Evolutionary conservation across 2,888 invertebrate species (phyloP), one percentile per base, ranked within the genome.

Genomic region (Hipparchia semele): DNA sequence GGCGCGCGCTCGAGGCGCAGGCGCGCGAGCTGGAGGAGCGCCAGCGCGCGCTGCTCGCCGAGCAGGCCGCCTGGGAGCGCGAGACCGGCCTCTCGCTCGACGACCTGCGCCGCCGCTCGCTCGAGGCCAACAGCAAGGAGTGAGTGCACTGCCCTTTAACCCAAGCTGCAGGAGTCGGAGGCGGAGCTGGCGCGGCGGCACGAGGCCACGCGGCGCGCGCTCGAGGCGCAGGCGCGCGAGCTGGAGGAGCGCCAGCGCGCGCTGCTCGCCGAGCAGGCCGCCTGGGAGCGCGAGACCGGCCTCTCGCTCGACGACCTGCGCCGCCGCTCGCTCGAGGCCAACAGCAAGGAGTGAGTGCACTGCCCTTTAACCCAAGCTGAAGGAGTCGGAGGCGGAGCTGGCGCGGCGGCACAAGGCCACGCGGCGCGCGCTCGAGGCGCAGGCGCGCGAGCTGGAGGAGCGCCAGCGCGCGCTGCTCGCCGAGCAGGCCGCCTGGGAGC

Each of bases 111-210:
- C 95, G 98, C 79, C 96, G 97, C 89, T 97, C 97, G 82, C 95
- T 98, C 84, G 98, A 98, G 90, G 97, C 97, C 80, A 97, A 97
- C 93, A 97, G 97, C 92, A 98, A 97, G 95, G 97, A 97, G 97
- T 97, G 82, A 95, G 96, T 96, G 76, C 46, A 39, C 13, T 13
- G 8, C 60, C 5, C 10, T 12, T 46, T 46, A 46, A 23, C 23
- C 98, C 84, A 99, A 99, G 90, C 95, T 99, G 81, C 98, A 98
- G 92, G 99, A 99, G 89, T 98, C 98, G 0, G 99, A 99, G 89
- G 95, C 96, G 78, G 99, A 99, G 95, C 92, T 99, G 84, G 97
- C 98, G 86, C 95, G 98, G 87, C 95, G 99, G 80, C 98, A 99
- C 88, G 99, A 99, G 89, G 95, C 95, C 51, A 95, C 95, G 78